Base-by-base conservation (phyloP, 2,888 invertebrate species). In the Oconnorella tubifera region DNA sequence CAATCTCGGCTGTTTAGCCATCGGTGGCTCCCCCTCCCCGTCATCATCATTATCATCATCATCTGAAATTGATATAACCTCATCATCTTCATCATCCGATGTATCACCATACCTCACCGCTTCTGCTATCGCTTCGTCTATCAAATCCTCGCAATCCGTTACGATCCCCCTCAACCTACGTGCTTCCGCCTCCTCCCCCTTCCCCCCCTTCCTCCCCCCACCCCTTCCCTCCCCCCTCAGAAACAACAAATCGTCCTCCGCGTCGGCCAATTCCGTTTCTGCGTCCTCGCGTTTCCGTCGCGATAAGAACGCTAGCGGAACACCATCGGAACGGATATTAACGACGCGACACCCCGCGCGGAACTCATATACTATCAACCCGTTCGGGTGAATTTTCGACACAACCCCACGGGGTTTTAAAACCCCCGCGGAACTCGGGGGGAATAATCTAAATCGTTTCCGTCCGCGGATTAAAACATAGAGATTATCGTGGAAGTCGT, bases 401-500 rank as follows among this genome's bases (percentile, higher is more conserved):
- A 57, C 53, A 2, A 29, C 51, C 2, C 68, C 68, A 10, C 51
- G 31, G 2, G 63, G 62, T 25, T 56, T n/a, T 62, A 68, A 31
- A 23, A 48, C 28, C 2, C 59, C 56, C 6, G 60, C 64, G 2
- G 51, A 31, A 2, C 63, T 58, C 1, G 68, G 68, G 3, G 68
- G 62, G 53, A 68, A 68, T 10, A 68, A 49, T 27, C 68, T 60
- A 33, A 68, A 68, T 19, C 66, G 32, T 49, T 68, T 68, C 48
- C 59, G 40, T 14, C 68, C 68, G 4, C 66, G 59, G 14, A 68
- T 19, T n/a, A 68, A 31, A n/a, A 68, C 29, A 55, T 68, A 68
- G 32, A 68, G 55, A 29, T 68, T 68, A 56, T 68, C 68, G 29
- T 68, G 66, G 40, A 64, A 68, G 51, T 68, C 68, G 29, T 68